Evolutionary conservation across 2,888 invertebrate genomes (phyloP).

Genomic region (Metacarcinus magister): DNA sequence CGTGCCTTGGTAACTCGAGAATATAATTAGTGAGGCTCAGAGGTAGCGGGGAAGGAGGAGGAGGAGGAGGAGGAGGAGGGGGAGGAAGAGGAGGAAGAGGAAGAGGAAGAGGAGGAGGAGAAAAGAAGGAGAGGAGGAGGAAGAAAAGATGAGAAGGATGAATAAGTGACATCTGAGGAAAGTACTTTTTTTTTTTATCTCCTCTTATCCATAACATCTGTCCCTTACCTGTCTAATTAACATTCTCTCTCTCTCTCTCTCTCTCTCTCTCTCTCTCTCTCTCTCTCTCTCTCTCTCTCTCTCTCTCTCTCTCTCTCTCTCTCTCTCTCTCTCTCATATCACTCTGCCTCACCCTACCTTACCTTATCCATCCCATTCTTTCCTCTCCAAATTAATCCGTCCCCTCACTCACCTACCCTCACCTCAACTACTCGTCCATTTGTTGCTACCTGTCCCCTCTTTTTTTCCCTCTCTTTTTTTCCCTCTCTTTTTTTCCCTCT

Average conservation of each 20-base stretch:
- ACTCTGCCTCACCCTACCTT: neutral
- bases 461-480: conserved; percentile 47
- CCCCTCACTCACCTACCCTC: neutral
- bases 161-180: neutral
- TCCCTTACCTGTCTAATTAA: neutral
- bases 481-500: conserved; percentile 46
- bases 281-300: neutral
- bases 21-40: conserved; percentile 32
- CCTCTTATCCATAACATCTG: neutral
- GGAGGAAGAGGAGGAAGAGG: neutral
- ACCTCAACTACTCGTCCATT: neutral
- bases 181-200: neutral
- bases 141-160: neutral
- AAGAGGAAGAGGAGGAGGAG: neutral
- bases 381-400: neutral
- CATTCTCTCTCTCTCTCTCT: neutral
- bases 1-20: neutral
- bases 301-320: conserved; percentile 13
- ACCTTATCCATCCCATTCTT: neutral
- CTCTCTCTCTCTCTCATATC: no score
- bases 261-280: conserved; percentile 32
- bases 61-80: conserved; percentile 35
- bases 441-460: neutral
- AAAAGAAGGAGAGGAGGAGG: neutral
- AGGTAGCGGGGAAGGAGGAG: neutral